Conservation (phyloP, 2,888 invertebrate species). For the Drosophila fungiperda region DNA sequence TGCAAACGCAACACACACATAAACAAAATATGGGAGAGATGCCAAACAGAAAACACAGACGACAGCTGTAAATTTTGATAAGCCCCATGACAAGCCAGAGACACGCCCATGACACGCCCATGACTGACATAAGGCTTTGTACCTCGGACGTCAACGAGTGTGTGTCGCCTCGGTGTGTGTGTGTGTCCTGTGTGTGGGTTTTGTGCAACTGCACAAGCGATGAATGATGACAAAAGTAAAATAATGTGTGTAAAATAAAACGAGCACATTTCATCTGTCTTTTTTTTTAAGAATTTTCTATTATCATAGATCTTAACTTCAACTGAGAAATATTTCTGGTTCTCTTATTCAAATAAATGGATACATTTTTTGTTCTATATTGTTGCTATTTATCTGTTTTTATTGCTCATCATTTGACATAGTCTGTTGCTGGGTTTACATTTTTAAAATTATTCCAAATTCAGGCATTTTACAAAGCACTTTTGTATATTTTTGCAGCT, state of each 20-base stretch:
- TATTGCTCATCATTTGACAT: not conserved
- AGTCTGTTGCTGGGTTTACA: not conserved
- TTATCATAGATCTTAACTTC: not conserved
- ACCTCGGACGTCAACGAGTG: constrained; percentile 19
- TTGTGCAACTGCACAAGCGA: constrained; percentile 11
- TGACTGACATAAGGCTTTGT: constrained; percentile 34
- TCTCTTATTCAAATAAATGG: not conserved
- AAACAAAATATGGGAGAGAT: constrained; percentile 59
- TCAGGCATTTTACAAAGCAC: no score
- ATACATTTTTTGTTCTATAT: not conserved
- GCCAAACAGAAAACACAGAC: constrained; percentile 36
- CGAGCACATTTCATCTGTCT: not conserved
- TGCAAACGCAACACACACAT: constrained; percentile 63
- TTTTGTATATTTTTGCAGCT: no score
- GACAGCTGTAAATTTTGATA: constrained; percentile 73
- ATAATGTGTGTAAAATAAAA: not conserved
- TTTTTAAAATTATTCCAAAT: rapidly evolving
- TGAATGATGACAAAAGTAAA: constrained; percentile 9
- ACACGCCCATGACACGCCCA: constrained; percentile 37
- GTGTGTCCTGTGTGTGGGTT: not conserved
- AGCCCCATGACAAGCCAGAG: constrained; percentile 48
- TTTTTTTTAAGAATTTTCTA: not conserved
- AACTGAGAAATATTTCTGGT: not conserved
- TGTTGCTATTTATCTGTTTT: not conserved
- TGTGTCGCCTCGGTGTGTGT: not conserved